Conservation (phyloP, 2,797 vertebrate genomes). For the Lithobates sylvaticus region DNA sequence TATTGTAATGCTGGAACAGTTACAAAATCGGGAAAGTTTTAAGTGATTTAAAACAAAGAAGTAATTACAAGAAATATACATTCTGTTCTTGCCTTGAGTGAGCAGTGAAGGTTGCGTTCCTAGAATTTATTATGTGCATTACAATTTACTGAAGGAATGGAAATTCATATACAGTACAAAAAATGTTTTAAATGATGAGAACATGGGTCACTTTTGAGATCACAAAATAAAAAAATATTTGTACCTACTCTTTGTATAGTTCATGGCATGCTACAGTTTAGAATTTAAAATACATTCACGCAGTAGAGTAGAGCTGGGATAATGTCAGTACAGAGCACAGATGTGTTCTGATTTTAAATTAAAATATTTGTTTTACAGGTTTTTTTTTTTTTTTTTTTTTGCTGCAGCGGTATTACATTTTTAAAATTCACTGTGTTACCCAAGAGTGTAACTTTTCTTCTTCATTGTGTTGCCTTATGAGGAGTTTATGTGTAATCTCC, state of each 20-base stretch:
- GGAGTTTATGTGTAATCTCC: too few relatives aligned
- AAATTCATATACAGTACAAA: background rate
- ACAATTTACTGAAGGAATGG: background rate
- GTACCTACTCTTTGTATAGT: background rate
- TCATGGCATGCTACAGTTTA: background rate
- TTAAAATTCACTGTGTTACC: background rate
- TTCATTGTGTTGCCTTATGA: too few relatives aligned
- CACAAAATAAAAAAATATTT: background rate
- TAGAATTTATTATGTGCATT: background rate
- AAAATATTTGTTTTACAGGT: background rate
- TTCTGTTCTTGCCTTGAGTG: background rate
- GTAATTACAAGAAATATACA: background rate
- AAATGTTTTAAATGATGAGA: background rate
- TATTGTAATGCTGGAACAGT: conserved; percentile 20
- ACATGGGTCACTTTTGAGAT: too few relatives aligned
- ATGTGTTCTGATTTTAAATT: background rate
- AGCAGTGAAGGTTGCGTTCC: conserved; percentile 2
- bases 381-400: background rate
- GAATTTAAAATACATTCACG: background rate
- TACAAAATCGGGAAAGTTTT: conserved; percentile 16
- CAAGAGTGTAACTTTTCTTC: background rate
- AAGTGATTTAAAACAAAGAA: conserved; percentile 27
- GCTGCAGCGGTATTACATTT: background rate
- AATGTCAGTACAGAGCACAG: background rate
- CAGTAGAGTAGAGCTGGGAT: background rate